Conservation (phyloP, 2,797 vertebrate genomes). For the Zalophus californianus region DNA sequence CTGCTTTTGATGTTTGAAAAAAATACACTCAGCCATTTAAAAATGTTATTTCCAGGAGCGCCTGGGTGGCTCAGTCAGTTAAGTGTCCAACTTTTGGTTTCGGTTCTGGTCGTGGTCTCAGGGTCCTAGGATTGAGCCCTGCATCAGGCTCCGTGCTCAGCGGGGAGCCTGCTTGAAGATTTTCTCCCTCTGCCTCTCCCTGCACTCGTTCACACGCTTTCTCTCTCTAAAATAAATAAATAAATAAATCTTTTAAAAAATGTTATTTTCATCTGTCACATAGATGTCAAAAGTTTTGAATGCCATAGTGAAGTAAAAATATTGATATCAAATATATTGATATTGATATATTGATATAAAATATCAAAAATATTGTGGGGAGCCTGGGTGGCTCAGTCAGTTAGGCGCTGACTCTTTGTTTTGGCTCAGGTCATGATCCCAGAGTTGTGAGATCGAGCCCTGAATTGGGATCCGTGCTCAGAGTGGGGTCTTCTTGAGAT, state of each 20-base stretch:
- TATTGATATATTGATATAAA: not conserved
- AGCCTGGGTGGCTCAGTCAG: not conserved
- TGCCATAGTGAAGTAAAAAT: not conserved
- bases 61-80: not conserved
- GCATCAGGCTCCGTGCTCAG: not conserved
- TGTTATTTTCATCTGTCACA: not conserved
- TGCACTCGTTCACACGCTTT: not conserved
- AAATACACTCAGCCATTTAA: not conserved
- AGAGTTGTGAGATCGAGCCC: not conserved
- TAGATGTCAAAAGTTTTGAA: not conserved
- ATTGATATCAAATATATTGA: not conserved
- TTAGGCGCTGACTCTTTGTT: not conserved
- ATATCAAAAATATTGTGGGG: not conserved
- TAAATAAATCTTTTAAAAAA: not conserved
- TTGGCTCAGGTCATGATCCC: not conserved
- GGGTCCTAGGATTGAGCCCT: not conserved
- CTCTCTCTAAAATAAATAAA: not conserved
- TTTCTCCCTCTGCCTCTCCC: not conserved
- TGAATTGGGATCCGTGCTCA: accelerated
- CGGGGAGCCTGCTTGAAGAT: not conserved
- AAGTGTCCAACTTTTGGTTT: not conserved
- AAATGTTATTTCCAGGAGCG: not conserved
- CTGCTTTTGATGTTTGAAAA: not conserved
- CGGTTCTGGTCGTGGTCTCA: not conserved
- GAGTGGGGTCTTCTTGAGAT: not conserved